A percentile compares a stretch with the other conserved stretches of the same genome.
phyloP scores from a whole-genome alignment of 2,113 vertebrate species.

The Pelodiscus sinensis region DNA sequence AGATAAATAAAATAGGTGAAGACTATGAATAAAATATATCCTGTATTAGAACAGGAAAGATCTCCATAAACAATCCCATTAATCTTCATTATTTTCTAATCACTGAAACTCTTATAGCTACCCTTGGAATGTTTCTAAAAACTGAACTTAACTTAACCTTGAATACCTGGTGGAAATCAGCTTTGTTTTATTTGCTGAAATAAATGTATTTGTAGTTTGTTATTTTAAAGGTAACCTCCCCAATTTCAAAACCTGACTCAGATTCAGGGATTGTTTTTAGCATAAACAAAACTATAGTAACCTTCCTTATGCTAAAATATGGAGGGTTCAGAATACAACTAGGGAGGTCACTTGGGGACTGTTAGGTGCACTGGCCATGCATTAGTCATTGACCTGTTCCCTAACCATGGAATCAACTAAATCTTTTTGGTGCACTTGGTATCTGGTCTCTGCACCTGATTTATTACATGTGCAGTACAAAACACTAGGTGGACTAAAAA shows the following conservation, averaged over 20 bases:
- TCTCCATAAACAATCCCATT: not conserved
- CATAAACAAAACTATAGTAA: too few relatives aligned
- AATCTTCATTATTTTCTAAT: not conserved
- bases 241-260: not conserved
- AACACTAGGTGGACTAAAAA: not conserved
- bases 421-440: not conserved
- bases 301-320: not conserved
- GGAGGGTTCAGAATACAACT: not conserved
- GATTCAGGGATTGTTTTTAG: not conserved
- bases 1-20: not conserved
- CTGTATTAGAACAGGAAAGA: not conserved
- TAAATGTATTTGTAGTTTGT: not conserved
- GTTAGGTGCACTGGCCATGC: not conserved
- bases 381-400: not conserved
- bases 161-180: not conserved
- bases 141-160: not conserved
- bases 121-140: not conserved
- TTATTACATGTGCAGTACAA: not conserved
- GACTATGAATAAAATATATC: too few relatives aligned
- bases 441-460: fast-evolving
- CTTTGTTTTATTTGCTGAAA: not conserved
- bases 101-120: not conserved
- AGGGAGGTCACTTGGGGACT: not conserved
- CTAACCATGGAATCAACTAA: not conserved
- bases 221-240: not conserved